Percentiles rank a stretch among this genome's conserved stretches.
phyloP scores from a whole-genome alignment of 2,888 invertebrate genomes.

The Neelides folsomi region DNA sequence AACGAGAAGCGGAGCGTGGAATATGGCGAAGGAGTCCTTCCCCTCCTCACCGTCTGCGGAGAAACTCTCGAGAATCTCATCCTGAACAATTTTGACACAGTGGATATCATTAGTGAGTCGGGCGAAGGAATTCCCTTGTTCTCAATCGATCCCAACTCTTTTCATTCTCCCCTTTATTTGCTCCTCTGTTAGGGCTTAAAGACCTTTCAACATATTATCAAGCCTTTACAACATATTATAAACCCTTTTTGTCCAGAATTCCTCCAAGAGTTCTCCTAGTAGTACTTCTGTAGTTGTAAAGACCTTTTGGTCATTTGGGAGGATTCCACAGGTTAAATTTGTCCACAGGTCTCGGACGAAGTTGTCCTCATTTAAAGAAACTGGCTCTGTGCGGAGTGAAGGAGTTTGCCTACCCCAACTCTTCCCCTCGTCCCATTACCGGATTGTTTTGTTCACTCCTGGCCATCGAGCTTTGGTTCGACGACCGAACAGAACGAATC shows the following conservation, averaged over 20 bases:
- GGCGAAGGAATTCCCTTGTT: neutral
- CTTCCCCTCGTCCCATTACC: slow-evolving; percentile 1
- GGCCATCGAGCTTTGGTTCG: slow-evolving; percentile 35
- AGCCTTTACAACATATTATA: neutral
- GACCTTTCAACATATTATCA: neutral
- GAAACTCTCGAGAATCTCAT: slow-evolving; percentile 35
- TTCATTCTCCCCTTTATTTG: too few species aligned
- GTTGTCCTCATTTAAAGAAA: slow-evolving; percentile 36
- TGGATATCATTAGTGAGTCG: slow-evolving; percentile 35
- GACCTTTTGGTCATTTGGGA: neutral
- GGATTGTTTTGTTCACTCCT: slow-evolving; percentile 15
- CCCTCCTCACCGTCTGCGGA: slow-evolving; percentile 35
- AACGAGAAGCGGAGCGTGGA: slow-evolving; percentile 35
- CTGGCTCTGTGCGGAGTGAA: slow-evolving; percentile 35
- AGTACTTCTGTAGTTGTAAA: too few species aligned
- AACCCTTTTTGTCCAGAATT: neutral
- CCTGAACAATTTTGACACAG: slow-evolving; percentile 34
- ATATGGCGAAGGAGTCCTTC: slow-evolving; percentile 36
- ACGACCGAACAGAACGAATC: slow-evolving; percentile 29
- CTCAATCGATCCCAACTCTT: neutral
- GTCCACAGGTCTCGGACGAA: slow-evolving; percentile 34
- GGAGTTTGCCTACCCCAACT: slow-evolving; percentile 19
- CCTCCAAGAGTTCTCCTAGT: too few species aligned
- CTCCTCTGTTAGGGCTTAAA: neutral
- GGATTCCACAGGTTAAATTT: neutral